These are phyloP conservation scores for Acanthopagrus latus DNA, from an alignment of 2,797 vertebrate genomes.

Conservation along the genomic window DNA sequence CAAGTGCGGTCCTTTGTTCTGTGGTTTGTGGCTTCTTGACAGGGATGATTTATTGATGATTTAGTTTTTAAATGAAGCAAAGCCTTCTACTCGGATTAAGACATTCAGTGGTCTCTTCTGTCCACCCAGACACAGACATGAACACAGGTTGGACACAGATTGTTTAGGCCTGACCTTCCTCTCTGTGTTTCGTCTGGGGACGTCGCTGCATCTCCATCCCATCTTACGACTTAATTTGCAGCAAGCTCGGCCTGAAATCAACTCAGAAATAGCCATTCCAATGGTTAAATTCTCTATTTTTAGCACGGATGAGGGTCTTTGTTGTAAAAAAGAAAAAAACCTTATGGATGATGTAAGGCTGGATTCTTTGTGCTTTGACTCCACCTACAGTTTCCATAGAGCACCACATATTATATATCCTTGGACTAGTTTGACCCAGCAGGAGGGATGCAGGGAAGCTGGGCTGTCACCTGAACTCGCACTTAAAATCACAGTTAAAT, in stretches of 20 bases:
- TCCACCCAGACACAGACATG: slow-evolving; percentile 52
- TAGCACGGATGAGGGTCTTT: slow-evolving; percentile 33
- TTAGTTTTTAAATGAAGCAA: slow-evolving; percentile 49
- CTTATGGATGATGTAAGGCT: slow-evolving; percentile 32
- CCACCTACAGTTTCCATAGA: slow-evolving; percentile 79
- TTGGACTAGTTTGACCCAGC: slow-evolving; percentile 14
- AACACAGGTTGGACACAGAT: slow-evolving; percentile 60
- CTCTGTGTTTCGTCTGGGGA: slow-evolving; percentile 56
- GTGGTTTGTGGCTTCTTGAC: slow-evolving; percentile 43
- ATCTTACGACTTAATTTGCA: slow-evolving; percentile 59
- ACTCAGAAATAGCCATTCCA: slow-evolving; percentile 43
- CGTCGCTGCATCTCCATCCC: slow-evolving; percentile 51
- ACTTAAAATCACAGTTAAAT: slow-evolving; percentile 9
- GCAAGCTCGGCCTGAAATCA: slow-evolving; percentile 47
- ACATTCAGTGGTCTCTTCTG: slow-evolving; percentile 30
- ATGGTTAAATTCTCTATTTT: slow-evolving; percentile 43
- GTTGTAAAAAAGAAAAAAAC: slow-evolving; percentile 3
- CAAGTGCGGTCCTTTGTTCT: slow-evolving; percentile 29
- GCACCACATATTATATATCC: slow-evolving; percentile 65
- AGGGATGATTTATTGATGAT: slow-evolving; percentile 41
- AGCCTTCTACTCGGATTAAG: slow-evolving; percentile 40
- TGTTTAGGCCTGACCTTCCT: slow-evolving; percentile 74
- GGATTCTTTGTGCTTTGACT: slow-evolving; percentile 77
- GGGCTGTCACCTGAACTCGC: background rate
- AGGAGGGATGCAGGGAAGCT: background rate